Conservation (phyloP, 2,113 vertebrate genomes). For the Propithecus coquereli region DNA sequence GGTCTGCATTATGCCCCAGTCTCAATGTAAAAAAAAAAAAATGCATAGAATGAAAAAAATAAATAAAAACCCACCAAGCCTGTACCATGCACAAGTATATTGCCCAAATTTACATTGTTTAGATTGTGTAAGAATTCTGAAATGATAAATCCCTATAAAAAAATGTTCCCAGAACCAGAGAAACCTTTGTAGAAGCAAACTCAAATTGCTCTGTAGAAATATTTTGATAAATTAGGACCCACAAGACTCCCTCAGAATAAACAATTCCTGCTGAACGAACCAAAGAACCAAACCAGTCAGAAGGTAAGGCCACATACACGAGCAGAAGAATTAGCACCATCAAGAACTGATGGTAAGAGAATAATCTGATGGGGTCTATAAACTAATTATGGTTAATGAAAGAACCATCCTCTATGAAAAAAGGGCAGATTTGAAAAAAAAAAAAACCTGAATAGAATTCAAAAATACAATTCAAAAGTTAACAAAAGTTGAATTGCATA, state of each 20-base stretch:
- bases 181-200: constrained; percentile 1
- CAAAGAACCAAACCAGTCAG: not conserved
- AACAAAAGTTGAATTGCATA: not conserved
- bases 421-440: not conserved
- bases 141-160: not conserved
- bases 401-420: not conserved
- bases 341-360: not conserved
- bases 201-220: not conserved
- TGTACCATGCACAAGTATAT: not conserved
- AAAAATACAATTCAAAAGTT: not conserved
- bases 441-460: not conserved
- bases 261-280: not conserved
- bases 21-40: not conserved
- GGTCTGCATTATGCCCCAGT: not conserved
- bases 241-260: not conserved
- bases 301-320: not conserved
- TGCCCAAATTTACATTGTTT: constrained; percentile 11
- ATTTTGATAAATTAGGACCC: not conserved
- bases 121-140: not conserved
- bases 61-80: not conserved
- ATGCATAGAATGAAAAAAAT: not conserved
- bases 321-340: not conserved
- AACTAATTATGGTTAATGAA: not conserved
- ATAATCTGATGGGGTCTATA: not conserved
- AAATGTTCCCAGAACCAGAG: not conserved